Percentiles rank a stretch among this genome's conserved stretches.
phyloP scores from a whole-genome alignment of 2,888 invertebrate species.

The Eilema depressum region DNA sequence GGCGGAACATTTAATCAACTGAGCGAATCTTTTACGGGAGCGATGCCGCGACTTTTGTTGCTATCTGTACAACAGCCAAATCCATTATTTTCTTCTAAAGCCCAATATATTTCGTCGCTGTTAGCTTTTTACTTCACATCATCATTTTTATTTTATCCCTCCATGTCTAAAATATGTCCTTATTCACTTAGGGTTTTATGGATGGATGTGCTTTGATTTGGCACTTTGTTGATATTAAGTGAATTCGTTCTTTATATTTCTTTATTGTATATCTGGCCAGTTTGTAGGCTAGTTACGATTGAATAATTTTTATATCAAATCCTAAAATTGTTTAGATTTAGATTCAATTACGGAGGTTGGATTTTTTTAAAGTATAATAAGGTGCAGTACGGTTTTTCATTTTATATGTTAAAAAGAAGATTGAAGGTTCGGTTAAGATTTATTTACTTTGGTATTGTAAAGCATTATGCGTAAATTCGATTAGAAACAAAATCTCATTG shows the following conservation, averaged over 20 bases:
- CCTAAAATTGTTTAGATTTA: background rate
- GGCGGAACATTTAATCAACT: no score
- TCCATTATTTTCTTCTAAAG: background rate
- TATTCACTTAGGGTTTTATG: background rate
- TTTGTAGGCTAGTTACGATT: background rate
- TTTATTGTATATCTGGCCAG: background rate
- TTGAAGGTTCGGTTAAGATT: no score
- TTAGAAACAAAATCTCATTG: no score
- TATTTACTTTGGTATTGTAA: no score
- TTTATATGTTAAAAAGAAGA: no score
- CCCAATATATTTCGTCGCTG: background rate
- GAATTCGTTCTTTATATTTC: background rate
- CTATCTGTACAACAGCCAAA: background rate
- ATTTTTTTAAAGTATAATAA: no score
- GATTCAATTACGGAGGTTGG: no score
- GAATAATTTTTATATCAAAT: background rate
- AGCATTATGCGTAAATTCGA: no score
- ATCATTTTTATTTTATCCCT: background rate
- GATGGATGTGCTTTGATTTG: background rate
- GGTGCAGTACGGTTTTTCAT: no score
- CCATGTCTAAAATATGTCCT: background rate
- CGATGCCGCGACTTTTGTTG: background rate
- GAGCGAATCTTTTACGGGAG: no score
- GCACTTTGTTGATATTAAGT: background rate
- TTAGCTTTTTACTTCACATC: background rate